These are phyloP conservation scores for Stercorarius parasiticus DNA, from an alignment of 2,113 vertebrate genomes.

Conservation along the genomic window DNA sequence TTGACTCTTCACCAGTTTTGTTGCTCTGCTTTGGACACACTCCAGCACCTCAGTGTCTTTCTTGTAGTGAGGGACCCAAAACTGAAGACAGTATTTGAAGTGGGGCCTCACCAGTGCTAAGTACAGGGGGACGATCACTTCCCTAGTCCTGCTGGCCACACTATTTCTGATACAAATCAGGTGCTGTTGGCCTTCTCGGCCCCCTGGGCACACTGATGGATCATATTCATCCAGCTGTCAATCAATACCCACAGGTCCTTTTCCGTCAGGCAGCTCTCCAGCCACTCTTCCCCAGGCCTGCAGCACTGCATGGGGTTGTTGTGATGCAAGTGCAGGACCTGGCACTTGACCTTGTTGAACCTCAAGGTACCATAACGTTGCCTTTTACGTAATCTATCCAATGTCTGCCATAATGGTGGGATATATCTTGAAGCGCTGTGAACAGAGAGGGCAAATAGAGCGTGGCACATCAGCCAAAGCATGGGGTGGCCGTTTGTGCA, in stretches of 20 bases:
- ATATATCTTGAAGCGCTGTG: neutral
- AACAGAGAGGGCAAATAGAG: neutral
- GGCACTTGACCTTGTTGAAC: neutral
- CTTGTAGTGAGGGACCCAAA: neutral
- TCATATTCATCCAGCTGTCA: neutral
- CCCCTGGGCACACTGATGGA: neutral
- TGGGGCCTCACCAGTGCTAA: neutral
- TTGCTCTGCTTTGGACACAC: neutral
- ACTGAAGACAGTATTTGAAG: neutral
- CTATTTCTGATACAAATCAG: neutral
- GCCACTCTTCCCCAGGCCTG: neutral
- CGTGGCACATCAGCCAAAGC: neutral
- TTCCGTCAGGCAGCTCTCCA: neutral
- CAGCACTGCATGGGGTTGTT: neutral
- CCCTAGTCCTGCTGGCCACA: neutral
- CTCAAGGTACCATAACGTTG: neutral
- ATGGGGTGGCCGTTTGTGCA: neutral
- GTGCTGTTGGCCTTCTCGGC: neutral
- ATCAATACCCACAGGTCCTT: neutral
- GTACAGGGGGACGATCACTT: neutral
- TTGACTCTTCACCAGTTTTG: neutral
- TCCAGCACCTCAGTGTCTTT: neutral
- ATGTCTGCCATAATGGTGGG: neutral
- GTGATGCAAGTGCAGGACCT: neutral
- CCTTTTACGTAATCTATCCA: neutral